Percentiles rank a stretch among this genome's conserved stretches.
phyloP scores from a whole-genome alignment of 92 coral and sea anemone genomes.

The Virgularia gustaviana region DNA sequence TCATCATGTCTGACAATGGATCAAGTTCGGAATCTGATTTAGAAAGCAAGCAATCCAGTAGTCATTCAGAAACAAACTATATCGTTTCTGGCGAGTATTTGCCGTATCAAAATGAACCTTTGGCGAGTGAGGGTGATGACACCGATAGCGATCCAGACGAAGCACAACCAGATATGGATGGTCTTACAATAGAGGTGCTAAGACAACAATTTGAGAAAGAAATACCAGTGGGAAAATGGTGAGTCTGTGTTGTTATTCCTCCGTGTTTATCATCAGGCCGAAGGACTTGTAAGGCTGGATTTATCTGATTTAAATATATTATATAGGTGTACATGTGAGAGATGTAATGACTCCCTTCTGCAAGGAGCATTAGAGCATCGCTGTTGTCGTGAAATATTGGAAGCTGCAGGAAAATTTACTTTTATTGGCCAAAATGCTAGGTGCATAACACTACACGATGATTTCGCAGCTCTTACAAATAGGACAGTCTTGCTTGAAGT shows the following conservation, averaged over 20 bases:
- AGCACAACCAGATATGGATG: constrained; percentile 38
- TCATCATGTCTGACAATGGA: neutral
- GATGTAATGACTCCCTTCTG: constrained; percentile 19
- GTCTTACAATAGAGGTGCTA: constrained; percentile 23
- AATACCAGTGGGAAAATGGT: constrained; percentile 28
- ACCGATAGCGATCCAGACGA: constrained; percentile 11
- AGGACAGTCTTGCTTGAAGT: constrained; percentile 42
- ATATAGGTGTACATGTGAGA: constrained; percentile 38
- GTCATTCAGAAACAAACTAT: constrained; percentile 21
- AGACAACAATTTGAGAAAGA: constrained; percentile 9
- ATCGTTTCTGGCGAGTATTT: constrained; percentile 18
- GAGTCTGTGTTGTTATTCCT: neutral
- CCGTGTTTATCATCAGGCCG: neutral
- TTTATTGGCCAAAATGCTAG: constrained; percentile 45
- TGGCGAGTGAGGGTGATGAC: constrained; percentile 20
- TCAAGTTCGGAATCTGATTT: neutral
- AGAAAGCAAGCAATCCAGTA: neutral
- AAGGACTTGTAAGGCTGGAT: neutral
- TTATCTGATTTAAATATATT: neutral
- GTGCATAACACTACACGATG: constrained; percentile 44
- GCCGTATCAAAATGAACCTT: constrained; percentile 43
- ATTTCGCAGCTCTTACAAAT: constrained; percentile 34
- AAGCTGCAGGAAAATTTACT: constrained; percentile 22
- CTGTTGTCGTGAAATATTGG: constrained; percentile 37
- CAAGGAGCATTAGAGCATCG: constrained; percentile 34